Conservation (phyloP, 2,888 invertebrate species). For the Nomada fabriciana region DNA sequence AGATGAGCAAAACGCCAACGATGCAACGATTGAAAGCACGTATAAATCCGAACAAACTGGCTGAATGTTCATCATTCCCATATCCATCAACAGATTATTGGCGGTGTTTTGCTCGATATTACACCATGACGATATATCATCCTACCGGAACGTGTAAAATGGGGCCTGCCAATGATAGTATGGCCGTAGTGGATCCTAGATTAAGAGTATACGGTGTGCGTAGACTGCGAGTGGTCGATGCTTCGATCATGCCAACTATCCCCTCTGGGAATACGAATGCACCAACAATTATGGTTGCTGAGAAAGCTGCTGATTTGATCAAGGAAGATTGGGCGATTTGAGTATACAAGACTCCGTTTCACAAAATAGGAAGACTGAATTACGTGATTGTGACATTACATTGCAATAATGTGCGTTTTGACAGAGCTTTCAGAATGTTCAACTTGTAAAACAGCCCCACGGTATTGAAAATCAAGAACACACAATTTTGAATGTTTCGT, state of each 20-base stretch:
- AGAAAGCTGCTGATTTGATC: constrained; percentile 93
- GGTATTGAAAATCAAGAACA: too few relatives aligned
- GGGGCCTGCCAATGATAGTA: constrained; percentile 87
- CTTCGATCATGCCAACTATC: constrained; percentile 93
- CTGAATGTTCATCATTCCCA: constrained; percentile 30
- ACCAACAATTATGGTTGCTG: constrained; percentile 93
- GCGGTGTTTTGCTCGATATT: constrained; percentile 90
- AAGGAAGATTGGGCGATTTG: constrained; percentile 88
- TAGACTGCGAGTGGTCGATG: constrained; percentile 91
- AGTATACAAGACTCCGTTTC: neutral
- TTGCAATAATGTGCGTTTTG: too few relatives aligned
- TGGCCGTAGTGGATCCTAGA: constrained; percentile 82
- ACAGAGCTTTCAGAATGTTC: too few relatives aligned
- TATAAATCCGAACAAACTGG: constrained; percentile 20
- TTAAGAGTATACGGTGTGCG: constrained; percentile 89
- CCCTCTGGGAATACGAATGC: constrained; percentile 93
- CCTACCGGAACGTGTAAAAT: constrained; percentile 93
- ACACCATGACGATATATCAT: constrained; percentile 92
- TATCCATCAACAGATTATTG: constrained; percentile 85
- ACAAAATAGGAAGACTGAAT: neutral
- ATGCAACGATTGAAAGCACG: constrained; percentile 38
- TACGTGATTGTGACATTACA: too few relatives aligned
- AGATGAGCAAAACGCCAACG: constrained; percentile 12
- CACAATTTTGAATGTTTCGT: too few relatives aligned
- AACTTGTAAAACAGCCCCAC: too few relatives aligned